Evolutionary conservation across 2,113 vertebrate genomes (phyloP), one percentile per base, ranked within the genome.

Genomic region (Colinus virginianus): DNA sequence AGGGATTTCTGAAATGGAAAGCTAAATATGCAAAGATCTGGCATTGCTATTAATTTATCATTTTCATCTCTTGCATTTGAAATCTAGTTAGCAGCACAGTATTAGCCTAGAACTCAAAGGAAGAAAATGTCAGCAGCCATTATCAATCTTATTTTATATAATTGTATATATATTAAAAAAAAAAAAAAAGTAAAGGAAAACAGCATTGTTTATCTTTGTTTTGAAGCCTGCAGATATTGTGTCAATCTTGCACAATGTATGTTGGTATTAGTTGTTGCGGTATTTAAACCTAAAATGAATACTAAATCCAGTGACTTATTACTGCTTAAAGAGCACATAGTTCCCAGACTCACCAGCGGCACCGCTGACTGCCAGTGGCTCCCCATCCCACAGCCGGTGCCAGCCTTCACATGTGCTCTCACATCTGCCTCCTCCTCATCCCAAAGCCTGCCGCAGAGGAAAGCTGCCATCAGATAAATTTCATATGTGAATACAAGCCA

Each of bases 141-240:
- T 86, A 80, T 61, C 86, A 58, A 74, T 88, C 80, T 74, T 62
- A 51, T 51, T 87, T 72, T 22, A 11, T 18, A 16, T 22, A 92
- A 94, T 21, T 48, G 9, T 34, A 26, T 58, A 14, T 28, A 51
- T 13, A 25, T 20, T 78, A 34, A 58, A 74, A 7, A 36, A 59
- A 62, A 62, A 7, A n/a, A 83, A 38, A 69, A 75, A 40, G 40
- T 34, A 28, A 79, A 38, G 53, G 43, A 64, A 72, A 83, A 56
- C 48, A 69, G n/a, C 15, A 13, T 11, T 90, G 76, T 85, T 92
- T 78, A 42, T 87, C 71, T 82, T 82, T 59, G 38, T 69, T 92
- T 75, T 49, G 74, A 81, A 71, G 90, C 87, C 84, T 63, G 81
- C 74, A 81, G 92, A 42, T 56, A 53, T 9, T 51, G 36, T 36